Conservation (phyloP, 2,797 vertebrate genomes). For the Diceros bicornis region DNA sequence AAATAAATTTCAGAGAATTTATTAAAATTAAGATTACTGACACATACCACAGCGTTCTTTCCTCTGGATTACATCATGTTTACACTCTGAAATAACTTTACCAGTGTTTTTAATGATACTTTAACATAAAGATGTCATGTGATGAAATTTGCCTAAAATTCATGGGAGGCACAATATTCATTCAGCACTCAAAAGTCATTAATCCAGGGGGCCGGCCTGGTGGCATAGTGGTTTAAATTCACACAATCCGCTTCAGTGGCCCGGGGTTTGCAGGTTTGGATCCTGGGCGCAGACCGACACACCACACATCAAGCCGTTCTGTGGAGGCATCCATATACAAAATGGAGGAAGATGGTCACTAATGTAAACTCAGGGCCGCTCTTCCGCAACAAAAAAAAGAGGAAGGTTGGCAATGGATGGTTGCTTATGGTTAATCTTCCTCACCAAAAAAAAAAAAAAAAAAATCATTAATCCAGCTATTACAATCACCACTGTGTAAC, state of each 20-base stretch:
- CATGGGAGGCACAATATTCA: neutral
- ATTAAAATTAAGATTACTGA: constrained; percentile 24
- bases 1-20: neutral
- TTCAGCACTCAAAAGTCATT: neutral
- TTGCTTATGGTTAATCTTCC: too few species aligned
- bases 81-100: neutral
- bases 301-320: too few species aligned
- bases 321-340: too few species aligned
- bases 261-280: too few species aligned
- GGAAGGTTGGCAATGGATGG: too few species aligned
- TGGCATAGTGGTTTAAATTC: too few species aligned
- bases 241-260: too few species aligned
- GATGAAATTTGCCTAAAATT: constrained; percentile 4
- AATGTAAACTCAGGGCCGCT: too few species aligned
- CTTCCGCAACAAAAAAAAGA: too few species aligned
- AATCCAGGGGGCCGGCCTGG: neutral
- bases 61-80: neutral
- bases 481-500: neutral
- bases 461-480: neutral
- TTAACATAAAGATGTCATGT: neutral
- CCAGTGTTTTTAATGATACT: neutral
- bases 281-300: too few species aligned
- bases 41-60: neutral
- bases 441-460: neutral
- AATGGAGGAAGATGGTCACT: too few species aligned